phyloP scores from a whole-genome alignment of 35 echinoderm and acorn worm species.

The Stichopus chloronotus region DNA sequence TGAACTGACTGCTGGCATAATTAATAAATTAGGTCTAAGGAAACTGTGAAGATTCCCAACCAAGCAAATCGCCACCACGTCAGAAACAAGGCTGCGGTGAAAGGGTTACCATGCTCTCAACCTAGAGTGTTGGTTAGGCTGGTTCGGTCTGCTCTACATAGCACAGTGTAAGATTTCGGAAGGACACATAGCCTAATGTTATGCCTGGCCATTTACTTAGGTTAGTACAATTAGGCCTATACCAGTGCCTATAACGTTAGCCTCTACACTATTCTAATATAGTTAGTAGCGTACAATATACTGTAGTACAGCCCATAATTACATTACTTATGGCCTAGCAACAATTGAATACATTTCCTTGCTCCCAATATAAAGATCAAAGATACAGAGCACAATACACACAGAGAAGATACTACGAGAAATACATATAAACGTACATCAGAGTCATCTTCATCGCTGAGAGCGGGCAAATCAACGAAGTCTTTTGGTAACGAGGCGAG shows the following conservation, averaged over 20 bases:
- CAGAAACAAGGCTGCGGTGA: no score
- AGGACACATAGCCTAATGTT: neutral
- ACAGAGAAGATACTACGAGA: neutral
- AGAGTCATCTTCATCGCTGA: constrained; percentile 91
- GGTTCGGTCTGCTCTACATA: no score
- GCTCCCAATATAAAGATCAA: no score
- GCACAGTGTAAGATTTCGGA: no score
- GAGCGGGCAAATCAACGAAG: constrained; percentile 89
- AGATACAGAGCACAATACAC: neutral
- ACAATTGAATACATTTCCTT: neutral
- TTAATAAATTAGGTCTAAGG: no score
- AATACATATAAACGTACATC: constrained; percentile 71
- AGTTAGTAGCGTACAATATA: neutral
- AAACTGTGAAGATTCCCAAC: no score
- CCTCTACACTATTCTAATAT: neutral
- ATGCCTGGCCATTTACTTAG: neutral
- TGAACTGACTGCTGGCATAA: no score
- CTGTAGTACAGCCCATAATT: neutral
- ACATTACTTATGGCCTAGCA: constrained; percentile 25
- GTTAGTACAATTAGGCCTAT: neutral
- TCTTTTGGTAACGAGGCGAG: constrained; percentile 82
- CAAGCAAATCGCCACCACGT: no score
- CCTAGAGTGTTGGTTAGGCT: no score
- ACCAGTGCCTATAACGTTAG: neutral
- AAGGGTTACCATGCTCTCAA: no score